Percentiles rank a stretch among this genome's conserved stretches.
These are phyloP conservation scores for Brachionus plicatilis DNA, from an alignment of 1,140 invertebrate genomes.

Conservation along the genomic window DNA sequence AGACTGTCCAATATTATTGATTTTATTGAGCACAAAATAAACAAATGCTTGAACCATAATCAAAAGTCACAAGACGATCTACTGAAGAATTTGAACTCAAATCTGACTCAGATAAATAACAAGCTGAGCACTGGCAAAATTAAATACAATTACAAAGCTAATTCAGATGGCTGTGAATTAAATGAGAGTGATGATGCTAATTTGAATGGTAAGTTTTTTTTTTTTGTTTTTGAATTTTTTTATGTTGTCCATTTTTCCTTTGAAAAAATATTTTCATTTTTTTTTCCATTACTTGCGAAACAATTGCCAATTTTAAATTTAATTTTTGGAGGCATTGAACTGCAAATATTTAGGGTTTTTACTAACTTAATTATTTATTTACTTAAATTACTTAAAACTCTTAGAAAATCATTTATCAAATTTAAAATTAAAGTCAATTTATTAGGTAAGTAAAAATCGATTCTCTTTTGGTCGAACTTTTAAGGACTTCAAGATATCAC, in stretches of 20 bases:
- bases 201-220: background rate
- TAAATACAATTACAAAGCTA: background rate
- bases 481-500: too few species aligned
- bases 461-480: too few species aligned
- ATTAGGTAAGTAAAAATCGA: too few species aligned
- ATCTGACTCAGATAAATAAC: background rate
- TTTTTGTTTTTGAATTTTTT: background rate
- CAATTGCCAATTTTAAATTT: too few species aligned
- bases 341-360: too few species aligned
- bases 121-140: background rate
- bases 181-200: background rate
- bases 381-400: too few species aligned
- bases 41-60: slow-evolving; percentile 5
- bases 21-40: slow-evolving; percentile 40
- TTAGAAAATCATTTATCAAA: too few species aligned
- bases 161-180: background rate
- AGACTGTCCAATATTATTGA: slow-evolving; percentile 20
- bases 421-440: too few species aligned
- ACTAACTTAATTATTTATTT: too few species aligned
- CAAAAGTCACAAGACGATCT: background rate
- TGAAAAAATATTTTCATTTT: background rate
- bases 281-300: background rate
- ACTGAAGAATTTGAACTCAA: slow-evolving; percentile 20
- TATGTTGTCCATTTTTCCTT: background rate
- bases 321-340: too few species aligned